Conservation (phyloP, 1,140 invertebrate genomes). For the Nixonia krombeini region DNA sequence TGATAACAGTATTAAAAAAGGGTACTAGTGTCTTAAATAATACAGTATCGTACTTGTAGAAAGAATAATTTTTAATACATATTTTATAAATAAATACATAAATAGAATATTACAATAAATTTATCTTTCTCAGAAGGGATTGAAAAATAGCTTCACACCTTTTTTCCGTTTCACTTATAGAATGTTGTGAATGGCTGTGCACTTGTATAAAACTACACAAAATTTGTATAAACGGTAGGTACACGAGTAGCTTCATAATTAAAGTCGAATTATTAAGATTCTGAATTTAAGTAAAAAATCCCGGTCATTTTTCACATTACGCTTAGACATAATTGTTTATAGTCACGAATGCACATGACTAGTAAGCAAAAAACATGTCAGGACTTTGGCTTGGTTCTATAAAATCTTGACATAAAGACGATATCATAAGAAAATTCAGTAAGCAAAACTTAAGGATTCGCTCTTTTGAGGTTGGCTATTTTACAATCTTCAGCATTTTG, state of each 20-base stretch:
- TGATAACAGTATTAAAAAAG: background rate
- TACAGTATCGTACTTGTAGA: background rate
- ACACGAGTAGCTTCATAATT: conserved; percentile 59
- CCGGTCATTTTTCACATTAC: conserved; percentile 44
- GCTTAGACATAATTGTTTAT: background rate
- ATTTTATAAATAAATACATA: background rate
- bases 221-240: conserved; percentile 56
- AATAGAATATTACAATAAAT: background rate
- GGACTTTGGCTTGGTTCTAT: too few relatives aligned
- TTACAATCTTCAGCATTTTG: too few relatives aligned
- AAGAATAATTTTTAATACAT: background rate
- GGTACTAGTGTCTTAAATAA: background rate
- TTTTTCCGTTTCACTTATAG: conserved; percentile 26
- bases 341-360: background rate
- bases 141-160: conserved; percentile 21
- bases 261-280: conserved; percentile 54
- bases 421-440: too few relatives aligned
- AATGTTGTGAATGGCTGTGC: conserved; percentile 33
- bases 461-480: too few relatives aligned
- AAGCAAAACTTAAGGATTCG: too few relatives aligned
- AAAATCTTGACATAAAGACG: too few relatives aligned
- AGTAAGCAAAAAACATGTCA: too few relatives aligned
- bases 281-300: conserved; percentile 37
- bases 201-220: conserved; percentile 55
- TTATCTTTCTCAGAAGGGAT: background rate